A percentile compares a stretch with the other conserved stretches of the same genome.
These are phyloP conservation scores for Halcyon malimbica DNA, from an alignment of 2,113 vertebrate genomes.

Conservation along the genomic window DNA sequence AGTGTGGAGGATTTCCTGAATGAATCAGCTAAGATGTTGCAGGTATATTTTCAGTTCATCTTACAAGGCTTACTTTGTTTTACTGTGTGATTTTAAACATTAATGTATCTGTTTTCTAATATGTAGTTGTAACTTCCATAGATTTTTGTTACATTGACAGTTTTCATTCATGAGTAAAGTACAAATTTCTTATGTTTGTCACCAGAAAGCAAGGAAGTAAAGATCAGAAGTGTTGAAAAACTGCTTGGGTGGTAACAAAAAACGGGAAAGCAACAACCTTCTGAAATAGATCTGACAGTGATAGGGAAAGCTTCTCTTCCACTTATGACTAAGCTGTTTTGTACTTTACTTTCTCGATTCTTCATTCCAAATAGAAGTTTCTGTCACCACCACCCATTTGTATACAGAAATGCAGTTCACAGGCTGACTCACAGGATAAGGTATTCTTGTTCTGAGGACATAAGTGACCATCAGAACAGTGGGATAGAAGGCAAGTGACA, in stretches of 20 bases:
- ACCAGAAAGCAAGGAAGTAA: neutral
- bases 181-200: neutral
- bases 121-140: neutral
- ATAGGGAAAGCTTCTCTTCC: neutral
- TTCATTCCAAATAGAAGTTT: neutral
- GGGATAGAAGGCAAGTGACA: neutral
- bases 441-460: neutral
- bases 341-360: neutral
- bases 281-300: neutral
- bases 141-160: neutral
- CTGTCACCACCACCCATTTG: neutral
- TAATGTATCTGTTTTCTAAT: neutral
- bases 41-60: conserved; percentile 74
- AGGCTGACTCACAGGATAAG: neutral
- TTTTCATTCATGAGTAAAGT: neutral
- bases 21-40: conserved; percentile 67
- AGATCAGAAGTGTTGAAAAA: neutral
- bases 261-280: neutral
- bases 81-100: neutral
- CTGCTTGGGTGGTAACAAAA: neutral
- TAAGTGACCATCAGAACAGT: neutral
- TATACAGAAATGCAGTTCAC: neutral
- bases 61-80: neutral
- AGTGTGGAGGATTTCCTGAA: conserved; percentile 81
- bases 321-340: neutral